These are phyloP conservation scores for Protobothrops mucrosquamatus DNA, from an alignment of 2,113 vertebrate genomes.

Conservation along the genomic window DNA sequence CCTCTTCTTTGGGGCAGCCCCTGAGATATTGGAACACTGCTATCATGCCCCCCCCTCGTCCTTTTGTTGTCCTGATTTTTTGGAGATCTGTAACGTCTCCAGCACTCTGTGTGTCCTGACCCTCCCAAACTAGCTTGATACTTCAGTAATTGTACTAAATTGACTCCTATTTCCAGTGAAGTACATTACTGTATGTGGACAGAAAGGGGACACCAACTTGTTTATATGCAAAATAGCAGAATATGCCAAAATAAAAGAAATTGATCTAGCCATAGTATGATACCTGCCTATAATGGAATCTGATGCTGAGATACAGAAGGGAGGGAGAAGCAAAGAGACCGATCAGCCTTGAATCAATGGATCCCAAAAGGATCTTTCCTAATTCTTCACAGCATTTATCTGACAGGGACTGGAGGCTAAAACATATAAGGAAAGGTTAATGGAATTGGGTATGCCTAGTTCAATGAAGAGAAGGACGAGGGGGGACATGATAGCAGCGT, in stretches of 20 bases:
- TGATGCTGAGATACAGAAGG: background rate
- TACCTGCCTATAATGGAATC: background rate
- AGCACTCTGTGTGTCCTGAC: background rate
- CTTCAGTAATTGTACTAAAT: background rate
- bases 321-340: background rate
- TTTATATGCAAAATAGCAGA: background rate
- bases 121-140: background rate
- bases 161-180: background rate
- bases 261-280: background rate
- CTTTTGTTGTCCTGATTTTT: background rate
- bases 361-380: background rate
- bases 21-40: too few species aligned
- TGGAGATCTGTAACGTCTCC: background rate
- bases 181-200: background rate
- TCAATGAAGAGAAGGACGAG: too few species aligned
- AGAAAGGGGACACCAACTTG: background rate
- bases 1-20: too few species aligned
- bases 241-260: background rate
- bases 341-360: background rate
- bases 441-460: too few species aligned
- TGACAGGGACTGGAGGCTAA: too few species aligned
- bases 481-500: too few species aligned
- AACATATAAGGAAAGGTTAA: too few species aligned
- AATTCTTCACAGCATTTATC: background rate
- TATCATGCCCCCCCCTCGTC: too few species aligned